phyloP scores from a whole-genome alignment of 2,113 vertebrate genomes.

The Felis chaus region DNA sequence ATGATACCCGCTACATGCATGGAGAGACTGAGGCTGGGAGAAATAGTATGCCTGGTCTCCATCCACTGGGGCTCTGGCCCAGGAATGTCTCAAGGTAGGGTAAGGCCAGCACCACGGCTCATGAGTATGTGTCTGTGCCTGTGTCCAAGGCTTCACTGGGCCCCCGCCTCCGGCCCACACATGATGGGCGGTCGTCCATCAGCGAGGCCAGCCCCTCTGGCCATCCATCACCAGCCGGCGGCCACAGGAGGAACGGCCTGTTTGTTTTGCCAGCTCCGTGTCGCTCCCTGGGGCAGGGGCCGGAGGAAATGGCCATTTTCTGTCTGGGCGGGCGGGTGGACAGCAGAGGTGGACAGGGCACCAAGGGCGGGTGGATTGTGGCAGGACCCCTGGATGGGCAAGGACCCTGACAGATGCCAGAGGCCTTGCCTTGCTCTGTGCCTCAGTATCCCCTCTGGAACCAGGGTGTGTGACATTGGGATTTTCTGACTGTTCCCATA shows the following conservation, averaged over 20 bases:
- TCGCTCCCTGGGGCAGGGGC: conserved; percentile 56
- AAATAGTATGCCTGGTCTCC: background rate
- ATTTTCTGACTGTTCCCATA: background rate
- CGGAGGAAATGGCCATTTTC: conserved; percentile 69
- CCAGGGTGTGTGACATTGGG: background rate
- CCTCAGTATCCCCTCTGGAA: conserved; percentile 21
- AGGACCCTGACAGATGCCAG: background rate
- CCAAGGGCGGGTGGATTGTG: background rate
- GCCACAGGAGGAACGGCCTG: conserved; percentile 69
- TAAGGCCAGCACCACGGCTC: background rate
- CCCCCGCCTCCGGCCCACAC: conserved; percentile 58
- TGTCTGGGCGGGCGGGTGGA: conserved; percentile 60
- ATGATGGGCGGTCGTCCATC: conserved; percentile 72
- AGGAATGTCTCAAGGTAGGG: background rate
- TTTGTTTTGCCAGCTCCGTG: conserved; percentile 77
- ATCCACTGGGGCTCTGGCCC: rapidly evolving
- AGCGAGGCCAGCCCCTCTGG: conserved; percentile 67
- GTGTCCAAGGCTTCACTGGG: background rate
- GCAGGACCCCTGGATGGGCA: background rate
- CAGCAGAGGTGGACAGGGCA: background rate
- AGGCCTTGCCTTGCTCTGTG: background rate
- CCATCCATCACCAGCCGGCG: conserved; percentile 68
- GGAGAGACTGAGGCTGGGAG: background rate
- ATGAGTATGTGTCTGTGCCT: background rate
- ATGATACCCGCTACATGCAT: background rate